A percentile compares a stretch with the other conserved stretches of the same genome.
These are phyloP conservation scores for Pungitius pungitius DNA, from an alignment of 2,113 vertebrate species.

Conservation along the genomic window DNA sequence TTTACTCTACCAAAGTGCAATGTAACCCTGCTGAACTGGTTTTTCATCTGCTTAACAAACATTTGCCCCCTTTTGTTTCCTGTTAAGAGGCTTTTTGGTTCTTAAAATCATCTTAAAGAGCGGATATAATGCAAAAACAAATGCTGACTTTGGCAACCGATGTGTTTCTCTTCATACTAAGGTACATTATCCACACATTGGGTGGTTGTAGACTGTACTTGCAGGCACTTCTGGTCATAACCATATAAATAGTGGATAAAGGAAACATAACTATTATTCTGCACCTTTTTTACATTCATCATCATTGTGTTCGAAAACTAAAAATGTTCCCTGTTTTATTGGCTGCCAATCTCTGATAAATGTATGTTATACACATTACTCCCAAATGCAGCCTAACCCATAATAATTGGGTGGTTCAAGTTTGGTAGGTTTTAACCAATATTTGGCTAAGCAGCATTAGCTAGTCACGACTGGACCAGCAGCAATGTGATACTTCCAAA, in stretches of 20 bases:
- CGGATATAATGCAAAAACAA: background rate
- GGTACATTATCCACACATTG: background rate
- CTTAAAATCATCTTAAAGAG: background rate
- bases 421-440: constrained; percentile 41
- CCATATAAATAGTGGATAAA: background rate
- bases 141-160: too few species aligned
- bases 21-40: background rate
- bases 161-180: background rate
- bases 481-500: constrained; percentile 41
- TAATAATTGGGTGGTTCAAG: background rate
- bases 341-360: background rate
- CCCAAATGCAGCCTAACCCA: background rate
- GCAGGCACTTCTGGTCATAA: background rate
- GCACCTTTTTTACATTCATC: background rate
- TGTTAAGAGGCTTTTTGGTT: background rate
- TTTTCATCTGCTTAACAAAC: background rate
- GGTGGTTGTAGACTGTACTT: background rate
- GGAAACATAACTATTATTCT: background rate
- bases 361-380: background rate
- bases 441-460: constrained; percentile 48
- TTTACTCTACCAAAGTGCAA: background rate
- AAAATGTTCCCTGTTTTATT: background rate
- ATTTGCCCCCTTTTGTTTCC: background rate
- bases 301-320: background rate
- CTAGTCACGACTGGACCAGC: constrained; percentile 20